phyloP scores from a whole-genome alignment of 1,140 invertebrate species.

The Trichonephila clavipes region DNA sequence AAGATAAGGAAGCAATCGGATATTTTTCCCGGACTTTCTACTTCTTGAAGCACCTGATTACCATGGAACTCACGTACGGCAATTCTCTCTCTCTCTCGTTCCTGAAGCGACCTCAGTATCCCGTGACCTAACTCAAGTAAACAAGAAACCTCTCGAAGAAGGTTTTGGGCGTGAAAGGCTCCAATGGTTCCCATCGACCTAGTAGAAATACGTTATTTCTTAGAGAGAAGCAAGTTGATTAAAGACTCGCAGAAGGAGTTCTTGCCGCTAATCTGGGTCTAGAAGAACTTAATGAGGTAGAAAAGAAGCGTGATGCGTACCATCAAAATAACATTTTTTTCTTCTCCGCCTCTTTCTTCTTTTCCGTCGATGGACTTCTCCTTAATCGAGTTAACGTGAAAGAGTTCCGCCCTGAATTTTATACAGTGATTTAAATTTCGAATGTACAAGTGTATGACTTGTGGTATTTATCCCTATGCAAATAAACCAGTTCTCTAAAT shows the following conservation, averaged over 20 bases:
- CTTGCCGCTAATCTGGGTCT: conserved; percentile 70
- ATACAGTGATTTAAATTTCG: conserved; percentile 3
- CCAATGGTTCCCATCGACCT: conserved; percentile 67
- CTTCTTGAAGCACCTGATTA: conserved; percentile 68
- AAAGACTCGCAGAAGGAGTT: conserved; percentile 72
- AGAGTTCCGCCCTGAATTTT: conserved; percentile 21
- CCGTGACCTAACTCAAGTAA: conserved; percentile 73
- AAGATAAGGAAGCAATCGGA: conserved; percentile 66
- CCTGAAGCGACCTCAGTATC: conserved; percentile 68
- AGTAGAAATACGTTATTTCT: conserved; percentile 66
- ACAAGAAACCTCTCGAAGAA: conserved; percentile 69
- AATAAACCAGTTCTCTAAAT: background rate
- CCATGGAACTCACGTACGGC: conserved; percentile 71
- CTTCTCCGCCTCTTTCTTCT: background rate
- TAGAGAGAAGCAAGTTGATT: conserved; percentile 75
- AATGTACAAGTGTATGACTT: background rate
- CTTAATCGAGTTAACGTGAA: conserved; percentile 53
- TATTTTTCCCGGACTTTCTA: conserved; percentile 51
- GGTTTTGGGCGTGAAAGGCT: conserved; percentile 61
- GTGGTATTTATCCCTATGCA: background rate
- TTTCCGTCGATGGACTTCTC: background rate
- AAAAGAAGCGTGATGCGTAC: conserved; percentile 69
- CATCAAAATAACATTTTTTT: conserved; percentile 71
- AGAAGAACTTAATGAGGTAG: conserved; percentile 73
- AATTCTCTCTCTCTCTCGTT: too few relatives aligned